Conservation (phyloP, 2,888 invertebrate genomes). For the Anaspis maculata region DNA sequence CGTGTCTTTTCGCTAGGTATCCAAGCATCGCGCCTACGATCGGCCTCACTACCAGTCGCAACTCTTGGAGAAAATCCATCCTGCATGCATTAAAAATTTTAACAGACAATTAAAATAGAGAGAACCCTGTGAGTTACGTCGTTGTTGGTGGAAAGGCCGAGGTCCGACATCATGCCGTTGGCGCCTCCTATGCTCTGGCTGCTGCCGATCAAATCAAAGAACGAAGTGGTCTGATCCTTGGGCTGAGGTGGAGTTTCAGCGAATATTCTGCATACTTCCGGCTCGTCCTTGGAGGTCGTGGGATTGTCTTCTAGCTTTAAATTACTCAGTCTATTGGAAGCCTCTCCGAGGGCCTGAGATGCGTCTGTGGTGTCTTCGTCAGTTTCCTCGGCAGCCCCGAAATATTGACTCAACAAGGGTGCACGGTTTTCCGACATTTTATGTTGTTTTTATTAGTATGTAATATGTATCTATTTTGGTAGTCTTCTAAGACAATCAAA, state of each 20-base stretch:
- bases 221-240: constrained; percentile 40
- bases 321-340: constrained; percentile 24
- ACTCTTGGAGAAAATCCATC: constrained; percentile 35
- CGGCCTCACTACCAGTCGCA: constrained; percentile 47
- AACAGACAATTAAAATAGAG: constrained; percentile 1
- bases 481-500: no score
- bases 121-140: constrained; percentile 19
- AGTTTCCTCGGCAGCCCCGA: constrained; percentile 33
- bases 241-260: constrained; percentile 37
- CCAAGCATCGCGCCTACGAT: constrained; percentile 66
- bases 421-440: constrained; percentile 41
- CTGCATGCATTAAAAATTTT: constrained; percentile 16
- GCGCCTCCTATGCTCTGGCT: constrained; percentile 18
- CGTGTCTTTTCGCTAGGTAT: constrained; percentile 70
- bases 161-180: constrained; percentile 25
- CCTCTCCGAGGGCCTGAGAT: constrained; percentile 24
- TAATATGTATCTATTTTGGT: no score
- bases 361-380: constrained; percentile 21
- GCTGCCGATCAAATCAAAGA: constrained; percentile 43
- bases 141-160: constrained; percentile 22
- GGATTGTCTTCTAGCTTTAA: constrained; percentile 19
- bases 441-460: not conserved
- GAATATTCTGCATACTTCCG: constrained; percentile 44
- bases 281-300: constrained; percentile 34
- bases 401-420: constrained; percentile 52